phyloP scores from a whole-genome alignment of 23 tunicate species.

The Botrylloides violaceus region DNA sequence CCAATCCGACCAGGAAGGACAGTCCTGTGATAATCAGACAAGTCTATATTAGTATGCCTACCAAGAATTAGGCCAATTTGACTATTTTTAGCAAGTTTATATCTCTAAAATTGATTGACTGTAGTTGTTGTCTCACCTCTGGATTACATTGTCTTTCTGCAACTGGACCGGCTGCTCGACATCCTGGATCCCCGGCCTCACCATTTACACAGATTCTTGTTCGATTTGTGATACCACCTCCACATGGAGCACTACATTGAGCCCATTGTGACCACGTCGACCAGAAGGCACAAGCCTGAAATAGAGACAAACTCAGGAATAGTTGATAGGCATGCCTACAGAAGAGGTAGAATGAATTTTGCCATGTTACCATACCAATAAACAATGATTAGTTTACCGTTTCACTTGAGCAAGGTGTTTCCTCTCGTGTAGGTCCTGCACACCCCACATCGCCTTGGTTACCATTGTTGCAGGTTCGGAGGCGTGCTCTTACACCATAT shows the following conservation, averaged over 20 bases:
- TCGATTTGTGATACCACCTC: constrained; percentile 51
- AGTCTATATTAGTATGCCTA: neutral
- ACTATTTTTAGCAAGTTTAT: neutral
- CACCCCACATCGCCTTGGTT: constrained; percentile 60
- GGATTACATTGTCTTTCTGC: constrained; percentile 15
- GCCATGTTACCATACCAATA: too few species aligned
- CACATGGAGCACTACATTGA: constrained; percentile 46
- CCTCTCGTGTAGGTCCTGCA: constrained; percentile 12
- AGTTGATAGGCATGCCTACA: too few species aligned
- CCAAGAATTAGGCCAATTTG: neutral
- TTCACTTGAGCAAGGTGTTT: constrained; percentile 5
- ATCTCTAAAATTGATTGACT: too few species aligned
- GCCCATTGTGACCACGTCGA: constrained; percentile 53
- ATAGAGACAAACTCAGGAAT: too few species aligned
- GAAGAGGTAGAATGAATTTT: too few species aligned
- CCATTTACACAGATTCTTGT: constrained; percentile 57
- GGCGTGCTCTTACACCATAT: constrained; percentile 36
- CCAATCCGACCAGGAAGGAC: constrained; percentile 78
- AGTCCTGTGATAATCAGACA: constrained; percentile 25
- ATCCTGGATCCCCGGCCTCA: constrained; percentile 52
- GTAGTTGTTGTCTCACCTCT: too few species aligned
- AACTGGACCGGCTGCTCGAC: constrained; percentile 32
- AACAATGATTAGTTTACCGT: neutral
- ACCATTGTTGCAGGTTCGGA: constrained; percentile 63
- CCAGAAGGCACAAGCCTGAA: constrained; percentile 72